Conservation (phyloP, 35 echinoderm and acorn worm species). For the Ophiothrix spiculata region DNA sequence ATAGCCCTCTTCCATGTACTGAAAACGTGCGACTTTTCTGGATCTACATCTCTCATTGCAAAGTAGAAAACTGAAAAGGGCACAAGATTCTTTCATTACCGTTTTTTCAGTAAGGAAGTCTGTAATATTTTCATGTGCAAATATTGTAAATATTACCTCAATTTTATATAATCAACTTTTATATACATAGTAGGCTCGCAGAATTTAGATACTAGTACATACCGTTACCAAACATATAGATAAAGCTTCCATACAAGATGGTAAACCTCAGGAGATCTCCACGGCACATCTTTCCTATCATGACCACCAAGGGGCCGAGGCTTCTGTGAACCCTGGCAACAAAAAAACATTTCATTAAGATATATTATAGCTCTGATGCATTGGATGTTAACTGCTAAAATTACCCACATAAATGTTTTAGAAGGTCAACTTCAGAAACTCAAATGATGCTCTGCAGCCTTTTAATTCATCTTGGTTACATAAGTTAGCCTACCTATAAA, state of each 20-base stretch:
- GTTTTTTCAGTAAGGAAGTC: neutral
- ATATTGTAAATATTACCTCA: neutral
- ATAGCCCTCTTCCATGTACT: constrained; percentile 12
- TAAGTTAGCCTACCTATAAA: constrained; percentile 71
- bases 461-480: no score
- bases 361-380: no score
- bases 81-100: neutral
- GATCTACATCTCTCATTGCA: neutral
- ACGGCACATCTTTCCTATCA: constrained; percentile 64
- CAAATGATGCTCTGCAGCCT: no score
- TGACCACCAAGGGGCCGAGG: constrained; percentile 83
- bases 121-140: neutral
- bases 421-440: no score
- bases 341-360: no score
- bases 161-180: neutral
- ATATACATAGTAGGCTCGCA: neutral
- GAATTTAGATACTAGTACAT: neutral
- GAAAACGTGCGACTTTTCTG: neutral
- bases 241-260: constrained; percentile 73
- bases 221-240: constrained; percentile 86
- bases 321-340: constrained; percentile 48
- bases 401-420: no score
- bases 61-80: constrained; percentile 22
- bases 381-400: no score
- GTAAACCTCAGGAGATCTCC: constrained; percentile 77